Conservation (phyloP, 2,888 invertebrate genomes). For the Clepsis dumicolana region DNA sequence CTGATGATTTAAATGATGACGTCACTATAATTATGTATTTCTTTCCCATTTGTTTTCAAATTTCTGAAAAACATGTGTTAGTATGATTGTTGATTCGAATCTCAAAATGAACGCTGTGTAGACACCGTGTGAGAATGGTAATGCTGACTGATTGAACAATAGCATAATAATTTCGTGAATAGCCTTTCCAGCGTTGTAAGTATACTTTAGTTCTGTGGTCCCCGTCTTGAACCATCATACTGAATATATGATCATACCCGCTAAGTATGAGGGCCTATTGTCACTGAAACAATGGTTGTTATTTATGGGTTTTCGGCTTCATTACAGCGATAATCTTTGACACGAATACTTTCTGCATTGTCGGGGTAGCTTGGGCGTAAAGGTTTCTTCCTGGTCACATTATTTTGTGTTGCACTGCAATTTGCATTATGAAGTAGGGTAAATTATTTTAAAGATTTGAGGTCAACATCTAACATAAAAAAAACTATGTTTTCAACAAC, state of each 20-base stretch:
- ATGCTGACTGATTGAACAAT: too few relatives aligned
- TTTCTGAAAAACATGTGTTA: too few relatives aligned
- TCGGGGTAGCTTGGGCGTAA: conserved; percentile 1
- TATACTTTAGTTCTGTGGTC: neutral
- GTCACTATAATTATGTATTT: too few relatives aligned
- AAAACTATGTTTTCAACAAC: too few relatives aligned
- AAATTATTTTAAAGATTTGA: too few relatives aligned
- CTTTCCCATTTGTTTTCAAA: too few relatives aligned
- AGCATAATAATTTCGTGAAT: neutral
- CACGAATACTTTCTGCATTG: conserved; percentile 40
- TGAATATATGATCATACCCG: conserved; percentile 13
- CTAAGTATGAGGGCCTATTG: conserved; percentile 34
- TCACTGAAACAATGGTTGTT: conserved; percentile 41
- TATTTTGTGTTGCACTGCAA: neutral
- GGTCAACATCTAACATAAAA: too few relatives aligned
- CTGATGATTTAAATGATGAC: too few relatives aligned
- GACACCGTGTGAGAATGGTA: too few relatives aligned
- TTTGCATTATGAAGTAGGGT: neutral
- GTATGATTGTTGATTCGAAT: too few relatives aligned
- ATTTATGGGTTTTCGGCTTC: conserved; percentile 36
- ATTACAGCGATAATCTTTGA: conserved; percentile 42
- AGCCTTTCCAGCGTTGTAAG: neutral
- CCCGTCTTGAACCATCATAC: neutral
- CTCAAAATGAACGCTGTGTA: too few relatives aligned
- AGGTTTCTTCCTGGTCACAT: conserved; percentile 35